Evolutionary conservation across 2,113 vertebrate genomes (phyloP).

Genomic region (Neolamprologus longior): DNA sequence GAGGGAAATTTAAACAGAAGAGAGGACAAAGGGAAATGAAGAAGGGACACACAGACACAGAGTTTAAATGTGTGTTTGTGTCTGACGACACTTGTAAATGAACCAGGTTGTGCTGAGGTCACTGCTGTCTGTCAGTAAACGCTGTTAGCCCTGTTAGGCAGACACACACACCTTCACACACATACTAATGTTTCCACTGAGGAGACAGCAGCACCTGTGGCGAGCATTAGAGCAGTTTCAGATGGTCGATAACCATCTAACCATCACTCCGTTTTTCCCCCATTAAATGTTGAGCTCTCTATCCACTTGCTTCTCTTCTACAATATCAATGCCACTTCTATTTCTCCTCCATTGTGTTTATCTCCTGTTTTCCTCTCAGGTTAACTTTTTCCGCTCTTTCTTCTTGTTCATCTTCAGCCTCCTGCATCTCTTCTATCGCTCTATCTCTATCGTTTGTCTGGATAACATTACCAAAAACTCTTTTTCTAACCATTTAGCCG

Average conservation of each 20-base stretch:
- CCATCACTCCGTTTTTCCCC: not conserved
- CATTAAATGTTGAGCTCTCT: not conserved
- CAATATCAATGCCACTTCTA: not conserved
- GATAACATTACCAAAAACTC: not conserved
- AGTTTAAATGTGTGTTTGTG: not conserved
- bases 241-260: constrained; percentile 17
- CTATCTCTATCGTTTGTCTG: not conserved
- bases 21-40: not conserved
- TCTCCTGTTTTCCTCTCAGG: not conserved
- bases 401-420: not conserved
- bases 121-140: constrained; percentile 30
- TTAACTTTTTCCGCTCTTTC: not conserved
- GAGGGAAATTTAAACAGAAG: not conserved
- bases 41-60: not conserved
- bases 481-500: not conserved
- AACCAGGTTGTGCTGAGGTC: constrained; percentile 13
- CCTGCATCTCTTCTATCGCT: not conserved
- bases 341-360: not conserved
- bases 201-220: constrained; percentile 30
- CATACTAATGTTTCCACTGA: not conserved
- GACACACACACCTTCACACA: not conserved
- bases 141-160: not conserved
- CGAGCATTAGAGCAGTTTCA: constrained; percentile 14
- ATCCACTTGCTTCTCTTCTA: not conserved
- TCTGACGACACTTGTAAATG: constrained; percentile 10